Evolutionary conservation across 92 coral and sea anemone species (phyloP).

Genomic region (Heliopora coerulea): DNA sequence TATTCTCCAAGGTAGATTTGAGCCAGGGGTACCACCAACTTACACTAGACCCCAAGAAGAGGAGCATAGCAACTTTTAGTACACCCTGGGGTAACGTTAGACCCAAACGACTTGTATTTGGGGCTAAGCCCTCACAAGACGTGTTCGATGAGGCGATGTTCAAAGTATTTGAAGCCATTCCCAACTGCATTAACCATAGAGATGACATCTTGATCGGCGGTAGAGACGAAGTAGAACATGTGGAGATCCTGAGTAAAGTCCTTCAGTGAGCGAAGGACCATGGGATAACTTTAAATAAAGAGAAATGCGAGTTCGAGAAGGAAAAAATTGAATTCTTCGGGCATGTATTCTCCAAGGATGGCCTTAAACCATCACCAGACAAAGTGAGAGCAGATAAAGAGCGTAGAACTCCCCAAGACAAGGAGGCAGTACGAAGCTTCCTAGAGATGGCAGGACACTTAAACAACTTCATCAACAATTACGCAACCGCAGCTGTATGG

Average conservation of each 20-base stretch:
- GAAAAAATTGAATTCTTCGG: conserved; percentile 56
- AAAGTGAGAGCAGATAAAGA: conserved; percentile 63
- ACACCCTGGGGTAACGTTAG: too few species aligned
- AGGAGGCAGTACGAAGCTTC: conserved; percentile 66
- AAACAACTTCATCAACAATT: conserved; percentile 9
- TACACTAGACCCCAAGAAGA: conserved; percentile 50
- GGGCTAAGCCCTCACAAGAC: conserved; percentile 60
- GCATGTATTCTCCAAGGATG: conserved; percentile 51
- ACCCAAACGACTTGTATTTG: conserved; percentile 41
- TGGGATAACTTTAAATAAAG: conserved; percentile 46
- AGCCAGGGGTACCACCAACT: conserved; percentile 60
- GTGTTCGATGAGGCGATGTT: conserved; percentile 61
- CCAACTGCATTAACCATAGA: too few species aligned
- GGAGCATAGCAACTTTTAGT: neutral
- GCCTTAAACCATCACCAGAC: conserved; percentile 56
- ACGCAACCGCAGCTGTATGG: conserved; percentile 52
- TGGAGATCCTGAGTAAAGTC: conserved; percentile 33
- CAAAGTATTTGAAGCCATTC: too few species aligned
- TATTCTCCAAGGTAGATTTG: conserved; percentile 51
- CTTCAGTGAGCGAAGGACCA: conserved; percentile 51
- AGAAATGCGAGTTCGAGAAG: conserved; percentile 43
- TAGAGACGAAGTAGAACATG: conserved; percentile 40
- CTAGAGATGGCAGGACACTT: conserved; percentile 60
- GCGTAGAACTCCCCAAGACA: conserved; percentile 50
- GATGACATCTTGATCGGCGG: too few species aligned